Conservation (phyloP, 2,888 invertebrate genomes). For the Masnerella sp. region DNA sequence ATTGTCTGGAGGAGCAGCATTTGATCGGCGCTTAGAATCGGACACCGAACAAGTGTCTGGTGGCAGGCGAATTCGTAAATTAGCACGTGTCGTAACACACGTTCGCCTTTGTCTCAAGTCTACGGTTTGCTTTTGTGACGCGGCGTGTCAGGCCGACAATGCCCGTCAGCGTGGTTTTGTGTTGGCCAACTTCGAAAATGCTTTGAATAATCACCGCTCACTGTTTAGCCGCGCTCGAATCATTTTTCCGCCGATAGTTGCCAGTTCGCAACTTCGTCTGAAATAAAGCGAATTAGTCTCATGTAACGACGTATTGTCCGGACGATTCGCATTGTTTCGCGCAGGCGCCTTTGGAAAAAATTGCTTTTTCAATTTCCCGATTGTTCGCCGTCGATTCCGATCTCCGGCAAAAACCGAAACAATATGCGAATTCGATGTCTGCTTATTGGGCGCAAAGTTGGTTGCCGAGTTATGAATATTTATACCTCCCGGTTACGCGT, state of each 20-base stretch:
- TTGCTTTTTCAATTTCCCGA: too few species aligned
- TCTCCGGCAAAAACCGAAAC: constrained; percentile 4
- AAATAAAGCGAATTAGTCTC: constrained; percentile 41
- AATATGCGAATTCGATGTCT: constrained; percentile 29
- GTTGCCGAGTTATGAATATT: constrained; percentile 33
- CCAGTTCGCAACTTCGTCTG: constrained; percentile 35
- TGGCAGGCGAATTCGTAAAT: constrained; percentile 57
- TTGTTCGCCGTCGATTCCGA: too few species aligned
- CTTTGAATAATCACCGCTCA: constrained; percentile 46
- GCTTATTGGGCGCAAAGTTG: constrained; percentile 26
- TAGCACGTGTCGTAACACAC: constrained; percentile 53
- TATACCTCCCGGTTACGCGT: constrained; percentile 25
- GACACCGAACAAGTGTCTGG: constrained; percentile 67
- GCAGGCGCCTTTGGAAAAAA: too few species aligned
- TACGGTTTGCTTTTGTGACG: constrained; percentile 40
- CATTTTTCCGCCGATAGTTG: constrained; percentile 24
- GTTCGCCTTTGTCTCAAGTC: constrained; percentile 41
- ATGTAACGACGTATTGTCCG: constrained; percentile 20
- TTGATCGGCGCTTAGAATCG: constrained; percentile 54
- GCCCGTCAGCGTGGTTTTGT: constrained; percentile 25
- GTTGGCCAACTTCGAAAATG: constrained; percentile 31
- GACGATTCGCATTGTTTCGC: constrained; percentile 13
- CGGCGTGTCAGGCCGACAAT: constrained; percentile 23
- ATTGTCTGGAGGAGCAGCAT: constrained; percentile 18
- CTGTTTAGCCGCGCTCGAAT: constrained; percentile 41